These are phyloP conservation scores for Conomelus anceps DNA, from an alignment of 2,888 invertebrate species.

Conservation along the genomic window DNA sequence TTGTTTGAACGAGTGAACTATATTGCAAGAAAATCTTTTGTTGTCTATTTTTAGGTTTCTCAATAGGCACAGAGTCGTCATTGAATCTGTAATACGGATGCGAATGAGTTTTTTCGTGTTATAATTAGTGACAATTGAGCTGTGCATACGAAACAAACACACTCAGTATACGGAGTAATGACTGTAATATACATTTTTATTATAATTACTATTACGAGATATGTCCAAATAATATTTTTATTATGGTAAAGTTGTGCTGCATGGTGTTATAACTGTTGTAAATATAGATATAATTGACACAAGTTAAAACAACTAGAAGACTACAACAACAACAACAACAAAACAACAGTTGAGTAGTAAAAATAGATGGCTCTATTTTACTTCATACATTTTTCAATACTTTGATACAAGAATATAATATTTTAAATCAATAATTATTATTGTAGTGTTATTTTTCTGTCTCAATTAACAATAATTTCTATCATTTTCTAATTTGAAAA, in stretches of 20 bases:
- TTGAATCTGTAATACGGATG: not conserved
- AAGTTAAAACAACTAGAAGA: not conserved
- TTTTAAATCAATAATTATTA: not conserved
- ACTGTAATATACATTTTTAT: slow-evolving; percentile 26
- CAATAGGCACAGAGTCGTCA: not conserved
- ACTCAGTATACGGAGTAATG: slow-evolving; percentile 26
- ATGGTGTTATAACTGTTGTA: not conserved
- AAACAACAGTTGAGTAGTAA: too few relatives aligned
- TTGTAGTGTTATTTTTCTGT: slow-evolving; percentile 19
- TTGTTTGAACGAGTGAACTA: slow-evolving; percentile 31
- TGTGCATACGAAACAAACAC: slow-evolving; percentile 21
- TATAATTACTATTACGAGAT: slow-evolving; percentile 20
- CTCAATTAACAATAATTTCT: slow-evolving; percentile 7
- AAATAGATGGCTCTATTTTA: not conserved
- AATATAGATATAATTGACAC: not conserved
- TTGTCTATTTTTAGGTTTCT: slow-evolving; percentile 25
- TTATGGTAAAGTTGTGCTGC: not conserved
- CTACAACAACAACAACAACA: slow-evolving; percentile 16
- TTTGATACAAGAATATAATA: slow-evolving; percentile 16
- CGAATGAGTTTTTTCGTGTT: not conserved
- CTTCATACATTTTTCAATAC: not conserved
- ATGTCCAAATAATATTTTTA: slow-evolving; percentile 26
- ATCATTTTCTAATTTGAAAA: slow-evolving; percentile 17
- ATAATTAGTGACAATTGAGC: not conserved
- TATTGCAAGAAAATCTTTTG: slow-evolving; percentile 30